These are phyloP conservation scores for Meloe dianella DNA, from an alignment of 2,888 invertebrate species.

Conservation along the genomic window DNA sequence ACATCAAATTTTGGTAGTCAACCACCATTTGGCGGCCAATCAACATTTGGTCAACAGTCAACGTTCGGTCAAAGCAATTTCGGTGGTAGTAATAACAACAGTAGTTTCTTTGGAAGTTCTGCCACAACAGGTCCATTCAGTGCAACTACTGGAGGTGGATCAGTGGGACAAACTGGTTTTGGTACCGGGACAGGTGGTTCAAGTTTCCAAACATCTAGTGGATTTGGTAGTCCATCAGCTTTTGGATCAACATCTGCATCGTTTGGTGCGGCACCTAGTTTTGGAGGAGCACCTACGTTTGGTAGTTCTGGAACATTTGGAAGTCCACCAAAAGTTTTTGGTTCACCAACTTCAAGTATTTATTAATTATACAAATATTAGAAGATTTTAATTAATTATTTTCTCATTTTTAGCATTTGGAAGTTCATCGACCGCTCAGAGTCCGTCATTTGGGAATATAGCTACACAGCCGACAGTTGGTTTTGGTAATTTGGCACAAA, in stretches of 20 bases:
- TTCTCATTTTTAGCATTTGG: constrained; percentile 56
- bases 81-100: constrained; percentile 51
- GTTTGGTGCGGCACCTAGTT: constrained; percentile 61
- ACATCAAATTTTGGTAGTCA: constrained; percentile 40
- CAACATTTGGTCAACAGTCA: constrained; percentile 40
- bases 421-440: constrained; percentile 46
- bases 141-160: constrained; percentile 44
- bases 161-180: constrained; percentile 58
- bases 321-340: constrained; percentile 56
- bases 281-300: constrained; percentile 59
- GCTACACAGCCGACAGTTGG: constrained; percentile 70
- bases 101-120: constrained; percentile 39
- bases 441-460: constrained; percentile 60
- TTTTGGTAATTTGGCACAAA: constrained; percentile 69
- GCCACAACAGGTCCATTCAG: constrained; percentile 53
- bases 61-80: constrained; percentile 47
- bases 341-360: constrained; percentile 36
- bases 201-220: constrained; percentile 49
- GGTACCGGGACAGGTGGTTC: constrained; percentile 44
- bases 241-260: constrained; percentile 54
- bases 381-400: constrained; percentile 26
- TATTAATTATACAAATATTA: not conserved
- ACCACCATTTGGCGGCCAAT: constrained; percentile 27
- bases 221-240: constrained; percentile 49
- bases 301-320: constrained; percentile 49